These are phyloP conservation scores for Hyphantria cunea DNA, from an alignment of 1,140 invertebrate genomes.

Conservation along the genomic window DNA sequence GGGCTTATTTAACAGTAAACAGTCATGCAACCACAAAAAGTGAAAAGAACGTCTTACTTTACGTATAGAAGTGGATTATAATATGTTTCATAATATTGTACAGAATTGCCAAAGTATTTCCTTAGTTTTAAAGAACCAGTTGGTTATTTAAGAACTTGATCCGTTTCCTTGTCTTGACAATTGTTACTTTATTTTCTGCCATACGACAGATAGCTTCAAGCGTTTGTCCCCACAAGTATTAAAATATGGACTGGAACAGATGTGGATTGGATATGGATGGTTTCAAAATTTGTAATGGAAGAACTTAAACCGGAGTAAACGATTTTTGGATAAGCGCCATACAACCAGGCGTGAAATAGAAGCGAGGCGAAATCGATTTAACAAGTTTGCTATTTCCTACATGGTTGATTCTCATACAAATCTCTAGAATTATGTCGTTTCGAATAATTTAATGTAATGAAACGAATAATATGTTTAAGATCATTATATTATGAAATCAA, in stretches of 20 bases:
- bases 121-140: conserved; percentile 8
- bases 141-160: conserved; percentile 1
- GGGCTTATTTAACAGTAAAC: conserved; percentile 40
- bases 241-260: too few species aligned
- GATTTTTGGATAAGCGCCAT: not conserved
- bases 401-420: not conserved
- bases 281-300: not conserved
- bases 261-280: not conserved
- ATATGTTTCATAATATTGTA: conserved; percentile 28
- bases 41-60: conserved; percentile 62
- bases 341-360: not conserved
- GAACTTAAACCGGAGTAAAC: not conserved
- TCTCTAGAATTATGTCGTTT: too few species aligned
- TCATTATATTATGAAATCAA: too few species aligned
- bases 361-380: not conserved
- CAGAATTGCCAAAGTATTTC: conserved; percentile 17
- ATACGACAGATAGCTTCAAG: too few species aligned
- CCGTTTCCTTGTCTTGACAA: conserved; percentile 4
- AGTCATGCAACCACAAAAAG: conserved; percentile 63
- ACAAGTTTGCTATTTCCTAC: not conserved
- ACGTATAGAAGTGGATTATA: conserved; percentile 24
- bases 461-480: too few species aligned
- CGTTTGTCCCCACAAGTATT: too few species aligned
- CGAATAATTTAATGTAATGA: too few species aligned
- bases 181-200: too few species aligned